These are phyloP conservation scores for Melipona beecheii DNA, from an alignment of 2,888 invertebrate species.

Conservation along the genomic window DNA sequence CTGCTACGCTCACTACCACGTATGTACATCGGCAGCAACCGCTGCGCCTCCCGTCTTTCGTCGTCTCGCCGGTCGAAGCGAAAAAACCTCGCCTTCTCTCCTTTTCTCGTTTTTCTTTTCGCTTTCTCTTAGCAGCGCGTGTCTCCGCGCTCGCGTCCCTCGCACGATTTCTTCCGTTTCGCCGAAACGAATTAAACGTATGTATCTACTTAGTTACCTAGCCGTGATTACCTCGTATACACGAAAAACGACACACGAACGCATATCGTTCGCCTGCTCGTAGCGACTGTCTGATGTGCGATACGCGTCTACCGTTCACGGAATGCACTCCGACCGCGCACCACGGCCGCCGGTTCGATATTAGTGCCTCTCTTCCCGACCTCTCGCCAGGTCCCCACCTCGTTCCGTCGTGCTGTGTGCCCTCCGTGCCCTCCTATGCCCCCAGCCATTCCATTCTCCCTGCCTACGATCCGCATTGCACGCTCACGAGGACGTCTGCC, in stretches of 20 bases:
- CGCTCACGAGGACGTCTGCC: constrained; percentile 58
- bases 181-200: background rate
- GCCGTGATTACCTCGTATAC: constrained; percentile 4
- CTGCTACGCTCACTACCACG: constrained; percentile 47
- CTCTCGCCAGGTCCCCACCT: constrained; percentile 65
- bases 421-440: constrained; percentile 64
- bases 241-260: constrained; percentile 11
- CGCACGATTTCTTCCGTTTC: background rate
- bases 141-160: background rate
- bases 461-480: constrained; percentile 49
- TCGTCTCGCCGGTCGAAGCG: constrained; percentile 12
- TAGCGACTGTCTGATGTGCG: constrained; percentile 23
- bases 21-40: constrained; percentile 39
- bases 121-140: background rate
- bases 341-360: constrained; percentile 83
- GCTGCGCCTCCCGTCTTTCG: constrained; percentile 4
- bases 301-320: constrained; percentile 55
- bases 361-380: constrained; percentile 73
- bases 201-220: background rate
- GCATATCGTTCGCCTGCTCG: constrained; percentile 12
- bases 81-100: background rate
- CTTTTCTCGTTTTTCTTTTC: background rate
- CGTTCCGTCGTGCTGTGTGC: constrained; percentile 60
- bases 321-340: constrained; percentile 73
- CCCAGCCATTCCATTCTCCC: constrained; percentile 48